Evolutionary conservation across 2,888 invertebrate genomes (phyloP), one percentile per base, ranked within the genome.

Genomic region (Eilema caniola): DNA sequence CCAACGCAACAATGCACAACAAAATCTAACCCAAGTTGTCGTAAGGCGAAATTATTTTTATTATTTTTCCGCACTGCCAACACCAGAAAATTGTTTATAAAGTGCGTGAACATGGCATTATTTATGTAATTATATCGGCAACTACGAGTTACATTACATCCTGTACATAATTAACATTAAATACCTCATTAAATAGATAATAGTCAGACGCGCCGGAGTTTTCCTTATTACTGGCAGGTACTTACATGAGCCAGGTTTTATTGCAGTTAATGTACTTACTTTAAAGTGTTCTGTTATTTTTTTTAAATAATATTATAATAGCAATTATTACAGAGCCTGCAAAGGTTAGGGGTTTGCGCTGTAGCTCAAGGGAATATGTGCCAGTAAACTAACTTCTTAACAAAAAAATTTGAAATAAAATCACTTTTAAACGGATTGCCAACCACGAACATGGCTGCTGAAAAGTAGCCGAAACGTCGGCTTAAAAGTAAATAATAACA

Each of bases 141-240:
- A 85, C 83, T 82, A 81, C 73, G 72, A 80, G 86, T 86, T 86
- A 86, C 86, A 85, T 84, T 88, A 90, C 92, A 92, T 94, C 94
- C 94, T 92, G 92, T 84, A 85, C 76, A 85, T 91, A 91, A 94
- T 94, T 92, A 94, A 87, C 92, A 93, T 93, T 91, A 93, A 92
- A 91, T 90, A 93, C 83, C 91, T 93, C 87, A 94, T 95, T 94
- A 93, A 83, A 83, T 85, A 89, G 89, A 92, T 93, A 91, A 93
- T 90, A 85, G 89, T 70, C 78, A 81, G 86, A 85, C 82, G 79
- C 77, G 83, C 71, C 80, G 83, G 82, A 81, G 86, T 92, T 93
- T 93, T 93, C 93, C 93, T 93, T 89, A 87, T 90, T 88, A 85
- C 83, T 24, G 23, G 12, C 37, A 66, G 11, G 47, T 31, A 56